Evolutionary conservation across 2,113 vertebrate species (phyloP).

Genomic region (Semnornis frantzii): DNA sequence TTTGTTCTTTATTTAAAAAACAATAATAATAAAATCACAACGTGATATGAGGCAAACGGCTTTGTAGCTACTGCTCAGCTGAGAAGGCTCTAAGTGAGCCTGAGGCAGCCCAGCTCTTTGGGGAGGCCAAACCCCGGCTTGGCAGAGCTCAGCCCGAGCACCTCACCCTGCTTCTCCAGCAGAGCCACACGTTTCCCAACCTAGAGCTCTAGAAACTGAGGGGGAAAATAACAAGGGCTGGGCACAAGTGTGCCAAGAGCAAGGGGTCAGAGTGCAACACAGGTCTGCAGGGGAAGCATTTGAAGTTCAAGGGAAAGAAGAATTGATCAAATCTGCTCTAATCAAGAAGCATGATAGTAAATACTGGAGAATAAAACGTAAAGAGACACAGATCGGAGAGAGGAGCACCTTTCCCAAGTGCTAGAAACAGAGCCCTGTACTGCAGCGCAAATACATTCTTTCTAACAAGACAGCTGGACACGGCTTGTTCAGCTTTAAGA

Average conservation of each 20-base stretch:
- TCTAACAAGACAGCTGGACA: constrained; percentile 28
- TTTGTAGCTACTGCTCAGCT: constrained; percentile 28
- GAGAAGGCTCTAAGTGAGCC: neutral
- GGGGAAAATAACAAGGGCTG: neutral
- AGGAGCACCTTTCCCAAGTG: neutral
- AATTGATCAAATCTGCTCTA: constrained; percentile 61
- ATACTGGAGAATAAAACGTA: constrained; percentile 60
- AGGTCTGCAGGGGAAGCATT: neutral
- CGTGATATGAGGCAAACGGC: constrained; percentile 48
- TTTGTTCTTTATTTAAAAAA: constrained; percentile 65
- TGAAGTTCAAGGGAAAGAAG: neutral
- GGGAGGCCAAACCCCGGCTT: neutral
- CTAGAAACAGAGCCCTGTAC: constrained; percentile 48
- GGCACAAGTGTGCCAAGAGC: neutral
- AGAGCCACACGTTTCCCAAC: neutral
- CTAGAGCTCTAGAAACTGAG: neutral
- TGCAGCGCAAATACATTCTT: constrained; percentile 61
- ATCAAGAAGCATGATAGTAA: constrained; percentile 33
- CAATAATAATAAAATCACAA: constrained; percentile 17
- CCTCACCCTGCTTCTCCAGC: neutral
- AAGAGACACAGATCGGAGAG: constrained; percentile 36
- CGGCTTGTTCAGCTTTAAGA: constrained; percentile 64
- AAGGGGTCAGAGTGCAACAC: neutral
- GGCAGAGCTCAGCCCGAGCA: neutral
- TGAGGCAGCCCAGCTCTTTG: neutral